phyloP scores from a whole-genome alignment of 2,888 invertebrate genomes.

The Tolmerus cingulatus region DNA sequence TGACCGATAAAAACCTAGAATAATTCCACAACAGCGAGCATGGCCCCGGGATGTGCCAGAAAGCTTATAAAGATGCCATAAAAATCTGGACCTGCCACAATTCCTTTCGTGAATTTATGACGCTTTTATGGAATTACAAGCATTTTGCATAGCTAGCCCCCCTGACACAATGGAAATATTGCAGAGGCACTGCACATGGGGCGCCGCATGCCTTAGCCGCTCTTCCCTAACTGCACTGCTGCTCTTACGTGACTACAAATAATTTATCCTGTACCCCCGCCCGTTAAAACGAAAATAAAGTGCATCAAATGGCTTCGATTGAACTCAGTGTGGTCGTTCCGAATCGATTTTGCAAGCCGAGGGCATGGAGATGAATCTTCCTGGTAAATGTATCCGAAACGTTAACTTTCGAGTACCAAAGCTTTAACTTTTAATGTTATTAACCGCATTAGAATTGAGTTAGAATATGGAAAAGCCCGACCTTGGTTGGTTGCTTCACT shows the following conservation, averaged over 20 bases:
- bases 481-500: no score
- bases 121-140: background rate
- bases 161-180: background rate
- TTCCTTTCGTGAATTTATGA: background rate
- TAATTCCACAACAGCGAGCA: background rate
- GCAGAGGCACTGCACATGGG: background rate
- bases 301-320: background rate
- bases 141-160: background rate
- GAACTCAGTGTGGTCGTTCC: background rate
- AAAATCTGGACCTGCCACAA: background rate
- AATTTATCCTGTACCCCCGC: background rate
- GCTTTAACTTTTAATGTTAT: background rate
- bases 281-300: background rate
- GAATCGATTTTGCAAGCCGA: background rate
- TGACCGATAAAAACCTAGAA: background rate
- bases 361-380: no score
- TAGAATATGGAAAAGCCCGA: no score
- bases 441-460: no score
- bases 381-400: no score
- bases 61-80: background rate
- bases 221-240: background rate
- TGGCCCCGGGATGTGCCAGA: background rate
- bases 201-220: background rate
- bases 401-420: background rate
- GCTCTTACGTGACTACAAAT: background rate